These are phyloP conservation scores for Dicyrtoma fusca DNA, from an alignment of 2,888 invertebrate genomes.

Conservation along the genomic window DNA sequence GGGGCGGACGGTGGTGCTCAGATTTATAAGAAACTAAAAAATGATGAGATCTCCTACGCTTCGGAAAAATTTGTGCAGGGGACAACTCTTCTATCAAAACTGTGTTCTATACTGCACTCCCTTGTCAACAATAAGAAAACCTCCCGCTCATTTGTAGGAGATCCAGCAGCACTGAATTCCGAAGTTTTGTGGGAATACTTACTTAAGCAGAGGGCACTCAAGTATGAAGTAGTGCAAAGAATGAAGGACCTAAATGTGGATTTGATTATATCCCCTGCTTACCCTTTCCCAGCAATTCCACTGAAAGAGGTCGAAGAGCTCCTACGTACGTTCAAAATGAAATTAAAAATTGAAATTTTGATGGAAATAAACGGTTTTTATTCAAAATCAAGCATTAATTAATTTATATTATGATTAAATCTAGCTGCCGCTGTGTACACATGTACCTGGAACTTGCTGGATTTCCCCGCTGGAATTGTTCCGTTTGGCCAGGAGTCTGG, in stretches of 20 bases:
- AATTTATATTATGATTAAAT: no score
- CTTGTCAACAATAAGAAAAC: not conserved
- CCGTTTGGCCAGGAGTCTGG: slow-evolving; percentile 47
- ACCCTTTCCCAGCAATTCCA: slow-evolving; percentile 17
- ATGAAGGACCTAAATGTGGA: slow-evolving; percentile 18
- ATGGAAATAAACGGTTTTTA: not conserved
- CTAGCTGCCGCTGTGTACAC: slow-evolving; percentile 52
- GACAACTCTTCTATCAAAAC: not conserved
- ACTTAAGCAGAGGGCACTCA: not conserved
- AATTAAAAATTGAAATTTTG: not conserved
- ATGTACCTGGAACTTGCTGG: slow-evolving; percentile 34
- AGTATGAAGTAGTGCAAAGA: slow-evolving; percentile 17
- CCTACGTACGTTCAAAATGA: not conserved
- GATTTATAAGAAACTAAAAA: slow-evolving; percentile 13
- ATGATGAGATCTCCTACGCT: slow-evolving; percentile 19
- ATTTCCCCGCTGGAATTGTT: slow-evolving; percentile 42
- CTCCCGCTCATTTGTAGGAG: not conserved
- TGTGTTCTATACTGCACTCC: not conserved
- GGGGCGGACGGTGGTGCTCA: slow-evolving; percentile 22
- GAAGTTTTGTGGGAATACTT: slow-evolving; percentile 24
- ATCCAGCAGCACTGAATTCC: not conserved
- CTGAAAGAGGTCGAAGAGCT: slow-evolving; percentile 11
- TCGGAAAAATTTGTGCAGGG: slow-evolving; percentile 13
- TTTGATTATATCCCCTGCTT: slow-evolving; percentile 5
- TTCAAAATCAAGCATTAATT: not conserved